Conservation (phyloP, 1,140 invertebrate species). For the Procambarus clarkii region DNA sequence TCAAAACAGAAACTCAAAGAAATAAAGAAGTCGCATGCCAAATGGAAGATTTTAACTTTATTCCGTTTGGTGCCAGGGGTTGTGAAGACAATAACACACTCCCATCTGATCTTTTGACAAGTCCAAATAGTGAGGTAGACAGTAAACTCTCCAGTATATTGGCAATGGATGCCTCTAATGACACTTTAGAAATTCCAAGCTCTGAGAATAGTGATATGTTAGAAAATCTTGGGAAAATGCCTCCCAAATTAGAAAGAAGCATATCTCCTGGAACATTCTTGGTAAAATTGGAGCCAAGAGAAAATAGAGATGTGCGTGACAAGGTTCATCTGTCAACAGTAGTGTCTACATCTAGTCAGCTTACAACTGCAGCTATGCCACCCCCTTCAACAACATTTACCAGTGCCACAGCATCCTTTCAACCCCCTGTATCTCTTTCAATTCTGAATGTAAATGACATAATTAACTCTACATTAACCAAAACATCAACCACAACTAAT, state of each 20-base stretch:
- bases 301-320: constrained; percentile 17
- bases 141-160: constrained; percentile 64
- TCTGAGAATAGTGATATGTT: constrained; percentile 36
- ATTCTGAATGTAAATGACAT: background rate
- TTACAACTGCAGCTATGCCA: constrained; percentile 45
- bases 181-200: constrained; percentile 60
- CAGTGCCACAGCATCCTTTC: background rate
- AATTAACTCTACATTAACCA: background rate
- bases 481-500: constrained; percentile 9
- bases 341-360: constrained; percentile 36
- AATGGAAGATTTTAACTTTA: constrained; percentile 52
- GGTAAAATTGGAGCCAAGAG: constrained; percentile 55
- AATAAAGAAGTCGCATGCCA: background rate
- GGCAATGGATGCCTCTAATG: constrained; percentile 69
- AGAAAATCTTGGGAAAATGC: constrained; percentile 41
- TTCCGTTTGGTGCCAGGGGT: constrained; percentile 40
- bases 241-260: constrained; percentile 50
- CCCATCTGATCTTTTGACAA: constrained; percentile 38
- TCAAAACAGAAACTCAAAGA: constrained; percentile 41
- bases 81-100: constrained; percentile 43
- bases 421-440: background rate
- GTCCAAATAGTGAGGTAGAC: constrained; percentile 66
- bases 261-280: constrained; percentile 63
- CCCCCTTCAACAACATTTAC: constrained; percentile 30
- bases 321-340: background rate